Conservation (phyloP, 2,797 vertebrate genomes). For the Lindbergichthys nudifrons region DNA sequence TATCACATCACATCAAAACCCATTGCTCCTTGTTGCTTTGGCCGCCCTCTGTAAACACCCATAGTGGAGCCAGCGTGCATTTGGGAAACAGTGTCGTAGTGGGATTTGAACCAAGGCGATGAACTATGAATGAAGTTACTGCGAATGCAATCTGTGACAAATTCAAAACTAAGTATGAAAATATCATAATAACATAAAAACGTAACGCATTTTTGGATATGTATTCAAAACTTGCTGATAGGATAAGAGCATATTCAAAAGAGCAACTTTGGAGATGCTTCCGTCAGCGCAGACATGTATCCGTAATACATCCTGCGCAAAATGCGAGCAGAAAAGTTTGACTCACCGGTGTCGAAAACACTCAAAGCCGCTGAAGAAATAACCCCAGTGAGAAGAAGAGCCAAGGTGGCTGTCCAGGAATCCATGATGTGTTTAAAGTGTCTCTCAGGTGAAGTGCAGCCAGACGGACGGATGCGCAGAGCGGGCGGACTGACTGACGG, state of each 20-base stretch:
- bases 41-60: conserved; percentile 20
- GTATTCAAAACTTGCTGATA: background rate
- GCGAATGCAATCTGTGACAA: background rate
- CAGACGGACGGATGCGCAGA: conserved; percentile 65
- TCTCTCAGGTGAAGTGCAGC: conserved; percentile 78
- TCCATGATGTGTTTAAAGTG: conserved; percentile 72
- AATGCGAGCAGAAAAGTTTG: conserved; percentile 34
- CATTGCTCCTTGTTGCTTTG: background rate
- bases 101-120: background rate
- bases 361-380: conserved; percentile 73
- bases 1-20: background rate
- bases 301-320: background rate
- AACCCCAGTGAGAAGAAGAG: conserved; percentile 73
- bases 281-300: background rate
- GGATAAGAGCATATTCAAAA: background rate
- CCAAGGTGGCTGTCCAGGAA: conserved; percentile 70
- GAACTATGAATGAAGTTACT: conserved; percentile 50
- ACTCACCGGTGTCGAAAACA: conserved; percentile 84
- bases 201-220: background rate
- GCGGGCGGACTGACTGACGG: conserved; percentile 21
- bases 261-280: conserved; percentile 47
- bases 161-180: background rate
- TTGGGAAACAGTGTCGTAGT: conserved; percentile 6
- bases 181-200: background rate
- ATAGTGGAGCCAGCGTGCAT: conserved; percentile 5